Evolutionary conservation across 2,113 vertebrate species (phyloP), one percentile per base, ranked within the genome.

Genomic region (Illadopsis cleaveri): DNA sequence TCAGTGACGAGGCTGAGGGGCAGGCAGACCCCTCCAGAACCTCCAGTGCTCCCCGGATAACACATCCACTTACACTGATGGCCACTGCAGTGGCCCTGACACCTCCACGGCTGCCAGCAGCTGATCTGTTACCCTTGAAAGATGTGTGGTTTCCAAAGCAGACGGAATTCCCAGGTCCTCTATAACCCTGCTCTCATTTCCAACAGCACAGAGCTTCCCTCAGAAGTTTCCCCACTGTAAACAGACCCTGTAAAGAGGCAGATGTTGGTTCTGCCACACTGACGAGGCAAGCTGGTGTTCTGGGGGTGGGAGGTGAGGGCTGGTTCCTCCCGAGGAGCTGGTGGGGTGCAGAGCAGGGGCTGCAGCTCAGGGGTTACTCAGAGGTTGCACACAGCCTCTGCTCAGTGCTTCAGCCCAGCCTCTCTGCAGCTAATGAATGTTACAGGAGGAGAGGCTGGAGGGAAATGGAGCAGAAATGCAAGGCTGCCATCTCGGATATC

Each of bases 61-160:
- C 45, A 10, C 2, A 0, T 0, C 56, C 24, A 1, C 11, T 12
- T 0, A 6, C 10, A 0, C 6, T 9, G 15, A 4, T 0, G 10
- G 70, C 92, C 86, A 9, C 27, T 35, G 44, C 9, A 42, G 83
- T 4, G 78, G 80, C 93, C 23, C 3, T 4, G 64, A 57, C 17
- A 37, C 87, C 93, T 81, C 3, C 3, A n/a, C 58, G 82, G 68
- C 80, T 8, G 56, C 23, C 19, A 76, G 81, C 87, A 35, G 71
- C 86, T 68, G 76, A 77, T 72, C 94, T 54, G 30, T 92, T 75
- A 50, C 35, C 30, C 89, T 24, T 1, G 8, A 48, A 90, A 92
- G 86, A 77, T 30, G 69, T 23, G 79, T 22, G 15, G 37, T 83
- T 94, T 73, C 80, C 9, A 33, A 94, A 70, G 10, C 22, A 48